phyloP scores from a whole-genome alignment of 2,113 vertebrate genomes.

The Sigmodon hispidus region DNA sequence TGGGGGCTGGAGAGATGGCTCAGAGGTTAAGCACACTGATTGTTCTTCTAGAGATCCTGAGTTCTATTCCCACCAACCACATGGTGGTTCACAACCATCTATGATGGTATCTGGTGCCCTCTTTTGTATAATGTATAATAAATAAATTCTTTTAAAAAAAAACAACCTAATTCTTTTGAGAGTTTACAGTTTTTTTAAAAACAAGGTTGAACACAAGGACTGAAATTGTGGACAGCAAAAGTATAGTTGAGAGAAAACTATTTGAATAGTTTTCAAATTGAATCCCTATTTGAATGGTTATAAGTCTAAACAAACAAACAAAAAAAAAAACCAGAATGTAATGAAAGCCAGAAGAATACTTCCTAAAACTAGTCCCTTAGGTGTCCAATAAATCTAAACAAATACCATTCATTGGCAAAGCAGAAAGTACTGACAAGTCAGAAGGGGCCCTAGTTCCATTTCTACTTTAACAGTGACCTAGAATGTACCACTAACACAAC shows the following conservation, averaged over 20 bases:
- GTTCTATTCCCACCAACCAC: too few species aligned
- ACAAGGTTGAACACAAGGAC: neutral
- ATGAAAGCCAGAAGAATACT: neutral
- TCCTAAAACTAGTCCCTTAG: neutral
- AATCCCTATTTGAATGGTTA: neutral
- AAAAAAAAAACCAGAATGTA: neutral
- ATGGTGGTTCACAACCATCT: too few species aligned
- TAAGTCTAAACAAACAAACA: neutral
- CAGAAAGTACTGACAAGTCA: neutral
- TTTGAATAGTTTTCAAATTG: too few species aligned
- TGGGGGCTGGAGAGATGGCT: too few species aligned
- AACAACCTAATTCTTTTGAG: neutral
- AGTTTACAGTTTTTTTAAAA: neutral
- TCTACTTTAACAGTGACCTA: neutral
- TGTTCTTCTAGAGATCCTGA: too few species aligned
- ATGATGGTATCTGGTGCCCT: too few species aligned
- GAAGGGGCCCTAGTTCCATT: neutral
- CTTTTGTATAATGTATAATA: too few species aligned
- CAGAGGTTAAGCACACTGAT: too few species aligned
- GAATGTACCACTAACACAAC: neutral
- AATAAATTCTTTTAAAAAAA: too few species aligned
- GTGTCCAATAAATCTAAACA: neutral
- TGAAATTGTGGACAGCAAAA: neutral
- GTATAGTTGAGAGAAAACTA: neutral
- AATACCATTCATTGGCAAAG: neutral